phyloP scores from a whole-genome alignment of 2,113 vertebrate genomes.

The Ictalurus punctatus region DNA sequence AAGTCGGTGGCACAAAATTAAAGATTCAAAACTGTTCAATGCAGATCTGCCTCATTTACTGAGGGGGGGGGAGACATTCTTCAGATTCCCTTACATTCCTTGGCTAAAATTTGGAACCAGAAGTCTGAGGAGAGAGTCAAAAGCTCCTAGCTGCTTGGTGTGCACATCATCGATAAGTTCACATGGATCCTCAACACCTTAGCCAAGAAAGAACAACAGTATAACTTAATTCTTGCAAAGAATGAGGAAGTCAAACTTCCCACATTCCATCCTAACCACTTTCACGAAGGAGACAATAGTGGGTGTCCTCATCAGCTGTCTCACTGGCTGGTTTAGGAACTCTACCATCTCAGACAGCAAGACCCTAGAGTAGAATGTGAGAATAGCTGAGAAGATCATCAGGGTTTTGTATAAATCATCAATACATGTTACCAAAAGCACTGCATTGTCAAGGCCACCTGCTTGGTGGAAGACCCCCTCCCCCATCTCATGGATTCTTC shows the following conservation, averaged over 20 bases:
- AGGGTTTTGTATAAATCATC: background rate
- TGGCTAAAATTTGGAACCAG: conserved; percentile 38
- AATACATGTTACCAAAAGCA: background rate
- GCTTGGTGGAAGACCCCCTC: background rate
- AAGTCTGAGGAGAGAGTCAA: background rate
- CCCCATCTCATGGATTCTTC: background rate
- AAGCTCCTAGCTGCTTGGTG: background rate
- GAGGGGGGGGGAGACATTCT: conserved; percentile 29
- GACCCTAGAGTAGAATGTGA: background rate
- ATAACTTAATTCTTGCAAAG: background rate
- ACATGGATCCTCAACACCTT: background rate
- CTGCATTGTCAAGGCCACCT: background rate
- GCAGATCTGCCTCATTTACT: conserved; percentile 18
- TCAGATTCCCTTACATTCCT: conserved; percentile 49
- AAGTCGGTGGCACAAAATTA: background rate
- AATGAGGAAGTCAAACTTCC: background rate
- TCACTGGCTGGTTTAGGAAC: background rate
- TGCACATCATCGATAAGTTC: background rate
- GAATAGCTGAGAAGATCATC: background rate
- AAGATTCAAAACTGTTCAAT: background rate
- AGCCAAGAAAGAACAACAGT: background rate
- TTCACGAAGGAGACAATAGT: background rate
- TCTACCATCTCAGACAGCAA: background rate
- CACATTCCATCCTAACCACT: background rate
- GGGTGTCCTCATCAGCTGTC: background rate